Evolutionary conservation across 2,113 vertebrate genomes (phyloP).

Genomic region (Pluvialis apricaria): DNA sequence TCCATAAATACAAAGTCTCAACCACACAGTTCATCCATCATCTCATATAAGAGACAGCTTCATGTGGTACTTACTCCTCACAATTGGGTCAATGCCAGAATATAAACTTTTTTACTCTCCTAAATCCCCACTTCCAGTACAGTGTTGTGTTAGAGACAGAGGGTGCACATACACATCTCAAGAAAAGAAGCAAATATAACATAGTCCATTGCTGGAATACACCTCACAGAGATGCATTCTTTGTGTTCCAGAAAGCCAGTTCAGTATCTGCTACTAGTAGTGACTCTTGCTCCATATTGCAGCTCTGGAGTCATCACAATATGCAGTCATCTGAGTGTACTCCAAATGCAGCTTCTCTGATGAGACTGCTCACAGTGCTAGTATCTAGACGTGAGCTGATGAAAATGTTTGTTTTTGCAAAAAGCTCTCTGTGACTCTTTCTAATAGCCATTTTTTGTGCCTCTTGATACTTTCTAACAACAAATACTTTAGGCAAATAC

Average conservation of each 20-base stretch:
- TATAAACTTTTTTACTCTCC: not conserved
- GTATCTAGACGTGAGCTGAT: not conserved
- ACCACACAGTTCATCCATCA: not conserved
- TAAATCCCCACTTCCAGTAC: not conserved
- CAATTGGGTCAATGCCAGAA: not conserved
- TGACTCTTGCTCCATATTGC: not conserved
- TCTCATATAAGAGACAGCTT: not conserved
- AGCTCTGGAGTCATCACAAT: not conserved
- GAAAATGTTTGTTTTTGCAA: not conserved
- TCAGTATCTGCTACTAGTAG: not conserved
- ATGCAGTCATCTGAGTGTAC: not conserved
- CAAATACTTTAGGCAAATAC: not conserved
- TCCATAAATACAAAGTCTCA: not conserved
- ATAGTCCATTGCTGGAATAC: not conserved
- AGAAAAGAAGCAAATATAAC: not conserved
- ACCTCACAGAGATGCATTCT: not conserved
- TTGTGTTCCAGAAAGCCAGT: not conserved
- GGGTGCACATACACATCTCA: accelerated
- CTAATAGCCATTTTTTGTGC: not conserved
- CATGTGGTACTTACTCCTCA: not conserved
- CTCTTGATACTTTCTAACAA: not conserved
- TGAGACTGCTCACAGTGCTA: not conserved
- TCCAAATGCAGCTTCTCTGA: not conserved
- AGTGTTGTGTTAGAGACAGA: not conserved
- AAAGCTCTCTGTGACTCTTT: not conserved